Conservation (phyloP, 2,113 vertebrate genomes). For the Chloropsis hardwickii region DNA sequence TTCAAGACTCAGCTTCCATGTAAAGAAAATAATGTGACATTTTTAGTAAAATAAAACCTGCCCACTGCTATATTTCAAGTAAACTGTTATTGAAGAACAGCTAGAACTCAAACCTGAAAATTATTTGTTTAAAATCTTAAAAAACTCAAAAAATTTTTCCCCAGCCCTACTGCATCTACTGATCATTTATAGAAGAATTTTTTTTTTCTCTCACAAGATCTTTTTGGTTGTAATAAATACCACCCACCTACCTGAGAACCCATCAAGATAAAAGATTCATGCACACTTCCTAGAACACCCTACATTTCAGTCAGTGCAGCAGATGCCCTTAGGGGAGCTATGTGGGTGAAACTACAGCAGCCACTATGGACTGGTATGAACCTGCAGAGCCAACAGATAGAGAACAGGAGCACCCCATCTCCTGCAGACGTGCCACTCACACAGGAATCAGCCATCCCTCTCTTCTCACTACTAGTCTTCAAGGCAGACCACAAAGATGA, state of each 20-base stretch:
- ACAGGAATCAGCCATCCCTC: neutral
- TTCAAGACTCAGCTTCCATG: neutral
- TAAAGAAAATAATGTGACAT: neutral
- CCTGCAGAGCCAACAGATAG: neutral
- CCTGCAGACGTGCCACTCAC: neutral
- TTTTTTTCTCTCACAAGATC: neutral
- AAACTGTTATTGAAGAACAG: neutral
- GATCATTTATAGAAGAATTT: neutral
- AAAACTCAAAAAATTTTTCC: neutral
- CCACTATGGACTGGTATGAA: neutral
- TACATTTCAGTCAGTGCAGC: neutral
- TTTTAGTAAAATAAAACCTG: neutral
- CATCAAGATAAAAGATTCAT: neutral
- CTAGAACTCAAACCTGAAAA: neutral
- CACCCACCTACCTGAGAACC: neutral
- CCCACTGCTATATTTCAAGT: neutral
- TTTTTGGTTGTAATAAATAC: neutral
- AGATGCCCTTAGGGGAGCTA: neutral
- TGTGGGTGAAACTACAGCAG: constrained; percentile 43
- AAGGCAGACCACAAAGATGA: neutral
- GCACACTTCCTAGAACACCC: neutral
- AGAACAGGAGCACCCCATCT: neutral
- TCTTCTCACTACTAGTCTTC: neutral
- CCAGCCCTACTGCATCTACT: neutral
- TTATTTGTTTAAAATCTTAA: neutral